A percentile compares a stretch with the other conserved stretches of the same genome.
Evolutionary conservation across 2,113 vertebrate genomes (phyloP).

Genomic region (Trematomus loennbergii): DNA sequence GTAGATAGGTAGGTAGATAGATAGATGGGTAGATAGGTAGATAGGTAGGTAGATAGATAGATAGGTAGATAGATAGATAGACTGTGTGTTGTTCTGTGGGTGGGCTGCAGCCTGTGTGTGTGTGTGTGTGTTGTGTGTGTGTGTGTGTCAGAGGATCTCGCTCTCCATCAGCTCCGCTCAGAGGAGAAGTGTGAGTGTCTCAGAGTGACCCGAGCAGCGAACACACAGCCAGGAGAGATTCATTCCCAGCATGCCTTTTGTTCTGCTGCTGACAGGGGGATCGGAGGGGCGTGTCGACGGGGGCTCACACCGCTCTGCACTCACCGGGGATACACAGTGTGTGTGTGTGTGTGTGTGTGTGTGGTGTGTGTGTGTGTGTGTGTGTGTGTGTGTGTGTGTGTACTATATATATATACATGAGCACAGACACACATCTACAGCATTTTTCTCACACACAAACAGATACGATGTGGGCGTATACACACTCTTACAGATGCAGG

Average conservation of each 20-base stretch:
- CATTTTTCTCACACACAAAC: conserved; percentile 12
- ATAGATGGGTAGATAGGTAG: too few species aligned
- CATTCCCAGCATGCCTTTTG: conserved; percentile 60
- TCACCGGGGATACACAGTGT: conserved; percentile 68
- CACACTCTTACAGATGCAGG: background rate
- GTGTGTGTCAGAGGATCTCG: conserved; percentile 44
- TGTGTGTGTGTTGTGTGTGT: conserved; percentile 33
- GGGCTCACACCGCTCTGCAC: conserved; percentile 57
- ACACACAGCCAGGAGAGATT: conserved; percentile 56
- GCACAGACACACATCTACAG: too few species aligned
- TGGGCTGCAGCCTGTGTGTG: conserved; percentile 42
- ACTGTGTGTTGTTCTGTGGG: conserved; percentile 22
- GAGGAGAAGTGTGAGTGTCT: conserved; percentile 72
- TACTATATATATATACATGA: too few species aligned
- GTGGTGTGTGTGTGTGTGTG: conserved; percentile 25
- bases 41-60: too few species aligned
- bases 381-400: conserved; percentile 35
- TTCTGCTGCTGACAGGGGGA: conserved; percentile 73
- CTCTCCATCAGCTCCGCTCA: conserved; percentile 61
- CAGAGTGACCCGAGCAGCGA: conserved; percentile 72
- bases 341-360: conserved; percentile 35
- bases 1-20: too few species aligned
- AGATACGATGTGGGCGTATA: conserved; percentile 9
- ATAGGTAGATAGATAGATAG: too few species aligned
- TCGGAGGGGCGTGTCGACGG: conserved; percentile 69